These are phyloP conservation scores for Diacarnus erythraeanus DNA, from an alignment of 37 sponge, comb jelly and placozoan genomes.

Conservation along the genomic window DNA sequence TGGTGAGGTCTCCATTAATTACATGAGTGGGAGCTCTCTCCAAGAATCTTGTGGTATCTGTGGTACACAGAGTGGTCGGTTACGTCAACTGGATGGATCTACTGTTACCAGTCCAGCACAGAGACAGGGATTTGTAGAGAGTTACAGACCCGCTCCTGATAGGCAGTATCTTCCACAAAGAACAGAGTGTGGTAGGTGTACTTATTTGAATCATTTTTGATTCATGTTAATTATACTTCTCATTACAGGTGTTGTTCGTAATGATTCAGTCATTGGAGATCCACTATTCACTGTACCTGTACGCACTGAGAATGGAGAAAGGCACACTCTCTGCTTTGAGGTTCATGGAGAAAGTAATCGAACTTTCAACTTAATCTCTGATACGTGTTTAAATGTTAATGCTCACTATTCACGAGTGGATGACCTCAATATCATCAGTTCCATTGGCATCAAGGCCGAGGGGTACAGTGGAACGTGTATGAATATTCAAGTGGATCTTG, in stretches of 20 bases:
- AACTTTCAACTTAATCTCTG: conserved; percentile 62
- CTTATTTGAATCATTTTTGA: background rate
- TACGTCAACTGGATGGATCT: conserved; percentile 2
- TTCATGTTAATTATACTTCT: background rate
- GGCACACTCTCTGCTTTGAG: conserved; percentile 60
- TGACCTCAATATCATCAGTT: conserved; percentile 68
- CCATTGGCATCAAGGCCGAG: conserved; percentile 44
- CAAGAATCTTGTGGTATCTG: conserved; percentile 45
- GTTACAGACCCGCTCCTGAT: conserved; percentile 18
- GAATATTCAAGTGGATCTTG: conserved; percentile 48
- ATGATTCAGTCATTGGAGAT: conserved; percentile 61
- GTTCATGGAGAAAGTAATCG: conserved; percentile 41
- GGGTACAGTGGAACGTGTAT: conserved; percentile 15
- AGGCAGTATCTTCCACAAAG: conserved; percentile 39
- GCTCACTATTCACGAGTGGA: conserved; percentile 35
- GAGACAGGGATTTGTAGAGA: conserved; percentile 26
- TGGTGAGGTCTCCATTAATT: too few relatives aligned
- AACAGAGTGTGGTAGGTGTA: conserved; percentile 51
- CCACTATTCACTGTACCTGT: conserved; percentile 59
- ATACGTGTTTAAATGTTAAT: conserved; percentile 60
- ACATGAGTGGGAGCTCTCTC: background rate
- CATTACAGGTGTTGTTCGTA: conserved; percentile 14
- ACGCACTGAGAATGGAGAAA: background rate
- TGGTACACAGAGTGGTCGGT: conserved; percentile 21
- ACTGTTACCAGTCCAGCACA: conserved; percentile 10